These are phyloP conservation scores for Morphnarchus princeps DNA, from an alignment of 2,113 vertebrate genomes.

Conservation along the genomic window DNA sequence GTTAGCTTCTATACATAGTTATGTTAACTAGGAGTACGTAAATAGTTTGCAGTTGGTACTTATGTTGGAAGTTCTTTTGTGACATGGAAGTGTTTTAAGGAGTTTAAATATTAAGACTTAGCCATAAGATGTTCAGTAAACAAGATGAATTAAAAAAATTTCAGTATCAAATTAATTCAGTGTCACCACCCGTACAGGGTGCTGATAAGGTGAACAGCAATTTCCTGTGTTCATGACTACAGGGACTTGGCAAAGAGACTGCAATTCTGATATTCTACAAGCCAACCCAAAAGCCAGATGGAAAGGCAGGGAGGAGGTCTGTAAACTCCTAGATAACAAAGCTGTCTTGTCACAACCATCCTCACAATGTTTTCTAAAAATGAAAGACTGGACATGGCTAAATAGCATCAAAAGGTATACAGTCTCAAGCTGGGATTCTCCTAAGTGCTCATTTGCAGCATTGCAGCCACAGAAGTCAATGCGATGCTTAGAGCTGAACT, in stretches of 20 bases:
- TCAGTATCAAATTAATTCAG: background rate
- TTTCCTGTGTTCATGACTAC: background rate
- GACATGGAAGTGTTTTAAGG: background rate
- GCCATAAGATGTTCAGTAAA: background rate
- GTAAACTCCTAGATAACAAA: background rate
- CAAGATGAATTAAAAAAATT: background rate
- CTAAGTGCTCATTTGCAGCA: background rate
- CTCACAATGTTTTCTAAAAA: background rate
- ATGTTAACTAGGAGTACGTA: background rate
- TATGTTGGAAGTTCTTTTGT: background rate
- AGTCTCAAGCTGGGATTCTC: background rate
- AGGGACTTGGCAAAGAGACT: background rate
- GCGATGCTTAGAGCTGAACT: background rate
- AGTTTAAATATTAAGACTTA: background rate
- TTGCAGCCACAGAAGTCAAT: background rate
- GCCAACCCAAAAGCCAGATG: background rate
- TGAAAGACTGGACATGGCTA: background rate
- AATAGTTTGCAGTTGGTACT: background rate
- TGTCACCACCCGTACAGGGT: background rate
- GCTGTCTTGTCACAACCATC: background rate
- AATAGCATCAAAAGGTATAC: background rate
- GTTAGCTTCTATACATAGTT: background rate
- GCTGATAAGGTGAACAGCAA: background rate
- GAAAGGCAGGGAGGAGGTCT: conserved; percentile 23
- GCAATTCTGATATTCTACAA: background rate